phyloP scores from a whole-genome alignment of 2,888 invertebrate genomes.

The Macropis europaea region DNA sequence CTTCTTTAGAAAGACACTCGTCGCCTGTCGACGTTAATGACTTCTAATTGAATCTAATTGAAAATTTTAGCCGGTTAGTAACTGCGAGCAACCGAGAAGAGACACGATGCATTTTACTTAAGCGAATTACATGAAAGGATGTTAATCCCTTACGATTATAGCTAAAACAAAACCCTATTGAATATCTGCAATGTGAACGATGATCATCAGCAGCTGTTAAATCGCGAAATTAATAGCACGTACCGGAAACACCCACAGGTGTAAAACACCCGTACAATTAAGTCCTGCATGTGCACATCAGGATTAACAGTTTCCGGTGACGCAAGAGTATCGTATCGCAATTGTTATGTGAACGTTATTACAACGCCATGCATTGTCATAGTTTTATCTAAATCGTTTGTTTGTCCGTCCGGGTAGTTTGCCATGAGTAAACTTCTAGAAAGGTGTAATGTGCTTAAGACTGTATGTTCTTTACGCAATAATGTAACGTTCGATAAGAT shows the following conservation, averaged over 20 bases:
- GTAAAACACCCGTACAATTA: not conserved
- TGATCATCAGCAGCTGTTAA: too few species aligned
- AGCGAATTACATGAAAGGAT: not conserved
- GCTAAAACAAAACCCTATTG: too few species aligned
- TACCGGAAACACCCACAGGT: not conserved
- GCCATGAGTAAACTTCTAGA: too few species aligned
- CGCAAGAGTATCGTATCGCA: not conserved
- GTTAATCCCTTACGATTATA: not conserved
- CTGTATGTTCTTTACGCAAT: not conserved
- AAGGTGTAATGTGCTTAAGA: too few species aligned
- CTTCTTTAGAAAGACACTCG: not conserved
- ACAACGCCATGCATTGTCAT: not conserved
- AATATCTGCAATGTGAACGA: too few species aligned
- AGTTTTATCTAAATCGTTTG: not conserved
- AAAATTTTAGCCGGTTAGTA: constrained; percentile 45
- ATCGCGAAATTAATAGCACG: too few species aligned
- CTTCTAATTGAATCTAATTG: constrained; percentile 61
- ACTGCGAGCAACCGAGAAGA: not conserved
- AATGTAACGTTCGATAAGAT: not conserved
- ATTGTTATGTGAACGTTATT: not conserved
- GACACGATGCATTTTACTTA: constrained; percentile 1
- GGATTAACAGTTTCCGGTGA: not conserved
- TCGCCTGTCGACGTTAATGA: constrained; percentile 38
- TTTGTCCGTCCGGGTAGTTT: not conserved
- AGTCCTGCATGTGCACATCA: not conserved